phyloP scores from a whole-genome alignment of 2,888 invertebrate genomes.

The Drosophila nigricruria region DNA sequence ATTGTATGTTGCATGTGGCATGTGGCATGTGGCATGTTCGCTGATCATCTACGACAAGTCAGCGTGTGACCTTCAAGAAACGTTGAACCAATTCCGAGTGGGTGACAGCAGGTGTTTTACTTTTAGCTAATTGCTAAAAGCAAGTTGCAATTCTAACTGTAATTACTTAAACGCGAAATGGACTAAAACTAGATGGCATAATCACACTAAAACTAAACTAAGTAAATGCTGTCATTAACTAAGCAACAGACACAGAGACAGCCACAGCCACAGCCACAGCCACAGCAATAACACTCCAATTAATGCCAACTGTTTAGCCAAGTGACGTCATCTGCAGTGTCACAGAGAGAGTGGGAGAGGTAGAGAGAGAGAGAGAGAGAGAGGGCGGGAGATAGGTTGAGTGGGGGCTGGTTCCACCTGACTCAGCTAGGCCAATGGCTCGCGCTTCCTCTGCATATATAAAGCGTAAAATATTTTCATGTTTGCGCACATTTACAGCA shows the following conservation, averaged over 20 bases:
- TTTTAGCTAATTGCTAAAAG: conserved; percentile 54
- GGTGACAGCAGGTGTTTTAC: conserved; percentile 23
- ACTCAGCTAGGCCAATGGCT: conserved; percentile 22
- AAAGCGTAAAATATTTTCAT: conserved; percentile 63
- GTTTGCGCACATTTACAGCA: conserved; percentile 75
- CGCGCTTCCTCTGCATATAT: conserved; percentile 39
- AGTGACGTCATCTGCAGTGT: conserved; percentile 45
- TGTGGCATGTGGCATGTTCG: conserved; percentile 41
- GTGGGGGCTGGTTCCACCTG: background rate
- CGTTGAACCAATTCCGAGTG: background rate
- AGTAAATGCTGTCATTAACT: conserved; percentile 53
- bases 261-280: background rate
- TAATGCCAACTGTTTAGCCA: conserved; percentile 34
- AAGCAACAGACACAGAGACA: conserved; percentile 15
- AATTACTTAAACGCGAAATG: conserved; percentile 41
- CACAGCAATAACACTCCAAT: conserved; percentile 30
- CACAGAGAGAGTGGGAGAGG: background rate
- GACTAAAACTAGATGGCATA: conserved; percentile 20
- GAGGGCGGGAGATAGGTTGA: background rate
- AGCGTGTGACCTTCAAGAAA: conserved; percentile 34
- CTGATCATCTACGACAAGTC: conserved; percentile 30
- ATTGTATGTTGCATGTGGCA: background rate
- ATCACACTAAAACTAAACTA: conserved; percentile 42
- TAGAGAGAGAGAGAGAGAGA: background rate
- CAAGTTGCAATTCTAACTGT: conserved; percentile 32